A percentile compares a stretch with the other conserved stretches of the same genome.
phyloP scores from a whole-genome alignment of 2,888 invertebrate species.

The Drosophila maculinotata region DNA sequence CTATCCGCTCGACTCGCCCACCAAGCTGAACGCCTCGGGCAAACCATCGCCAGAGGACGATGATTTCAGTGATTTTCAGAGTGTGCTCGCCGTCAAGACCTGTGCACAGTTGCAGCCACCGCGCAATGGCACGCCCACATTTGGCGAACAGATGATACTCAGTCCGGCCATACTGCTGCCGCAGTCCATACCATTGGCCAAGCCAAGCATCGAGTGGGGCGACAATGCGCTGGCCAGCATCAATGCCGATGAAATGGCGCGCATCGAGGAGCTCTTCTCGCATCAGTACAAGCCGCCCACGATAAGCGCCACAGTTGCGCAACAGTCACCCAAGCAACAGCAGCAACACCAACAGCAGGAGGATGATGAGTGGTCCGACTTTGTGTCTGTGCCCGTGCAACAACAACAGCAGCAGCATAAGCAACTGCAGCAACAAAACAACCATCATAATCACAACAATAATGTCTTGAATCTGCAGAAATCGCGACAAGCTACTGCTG shows the following conservation, averaged over 20 bases:
- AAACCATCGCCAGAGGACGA: constrained; percentile 79
- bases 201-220: constrained; percentile 86
- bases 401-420: constrained; percentile 32
- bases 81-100: constrained; percentile 69
- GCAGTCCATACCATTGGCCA: constrained; percentile 79
- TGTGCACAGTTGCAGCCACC: constrained; percentile 45
- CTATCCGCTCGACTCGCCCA: constrained; percentile 69
- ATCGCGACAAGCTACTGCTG: constrained; percentile 4
- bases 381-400: constrained; percentile 84
- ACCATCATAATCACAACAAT: constrained; percentile 51
- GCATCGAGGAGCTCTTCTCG: constrained; percentile 84
- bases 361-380: constrained; percentile 87
- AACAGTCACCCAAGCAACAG: constrained; percentile 52
- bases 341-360: constrained; percentile 55
- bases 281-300: constrained; percentile 71
- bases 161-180: constrained; percentile 83
- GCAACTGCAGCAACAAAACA: constrained; percentile 26
- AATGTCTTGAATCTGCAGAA: constrained; percentile 38
- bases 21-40: constrained; percentile 21
- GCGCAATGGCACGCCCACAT: constrained; percentile 69
- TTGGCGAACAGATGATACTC: constrained; percentile 82
- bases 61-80: constrained; percentile 86
- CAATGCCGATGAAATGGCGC: constrained; percentile 83
- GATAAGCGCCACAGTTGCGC: constrained; percentile 78
- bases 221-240: constrained; percentile 84